Percentiles rank a stretch among this genome's conserved stretches.
phyloP scores from a whole-genome alignment of 2,888 invertebrate genomes.

The Drosophila gaucha region DNA sequence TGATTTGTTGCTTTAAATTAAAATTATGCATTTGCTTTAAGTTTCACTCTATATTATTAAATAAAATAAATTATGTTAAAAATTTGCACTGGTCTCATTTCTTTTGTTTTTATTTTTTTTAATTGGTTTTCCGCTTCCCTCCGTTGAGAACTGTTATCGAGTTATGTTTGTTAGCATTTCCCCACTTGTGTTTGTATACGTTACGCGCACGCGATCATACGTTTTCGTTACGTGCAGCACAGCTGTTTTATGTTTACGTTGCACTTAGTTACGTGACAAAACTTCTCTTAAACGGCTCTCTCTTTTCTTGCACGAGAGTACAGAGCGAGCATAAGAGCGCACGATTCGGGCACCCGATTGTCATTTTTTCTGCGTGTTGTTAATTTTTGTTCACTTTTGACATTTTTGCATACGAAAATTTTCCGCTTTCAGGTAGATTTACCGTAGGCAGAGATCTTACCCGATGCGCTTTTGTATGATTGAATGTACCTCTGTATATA shows the following conservation, averaged over 20 bases:
- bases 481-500: slow-evolving; percentile 7
- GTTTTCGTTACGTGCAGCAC: slow-evolving; percentile 59
- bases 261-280: slow-evolving; percentile 43
- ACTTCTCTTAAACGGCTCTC: slow-evolving; percentile 32
- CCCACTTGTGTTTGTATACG: slow-evolving; percentile 36
- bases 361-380: slow-evolving; percentile 42
- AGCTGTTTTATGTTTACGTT: slow-evolving; percentile 77
- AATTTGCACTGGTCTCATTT: slow-evolving; percentile 17
- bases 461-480: slow-evolving; percentile 34
- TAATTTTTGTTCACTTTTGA: slow-evolving; percentile 75
- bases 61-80: slow-evolving; percentile 22
- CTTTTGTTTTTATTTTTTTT: slow-evolving; percentile 22
- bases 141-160: slow-evolving; percentile 9
- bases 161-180: slow-evolving; percentile 14
- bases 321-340: slow-evolving; percentile 30
- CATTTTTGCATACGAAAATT: slow-evolving; percentile 78
- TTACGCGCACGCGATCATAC: slow-evolving; percentile 68
- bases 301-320: slow-evolving; percentile 13
- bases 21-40: slow-evolving; percentile 35
- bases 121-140: slow-evolving; percentile 47
- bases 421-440: slow-evolving; percentile 79
- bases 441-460: slow-evolving; percentile 63
- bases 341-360: slow-evolving; percentile 24
- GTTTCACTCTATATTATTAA: slow-evolving; percentile 56
- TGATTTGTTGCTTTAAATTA: slow-evolving; percentile 33